Evolutionary conservation across 2,888 invertebrate genomes (phyloP), one percentile per base, ranked within the genome.

Genomic region (Hecatera dysodea): DNA sequence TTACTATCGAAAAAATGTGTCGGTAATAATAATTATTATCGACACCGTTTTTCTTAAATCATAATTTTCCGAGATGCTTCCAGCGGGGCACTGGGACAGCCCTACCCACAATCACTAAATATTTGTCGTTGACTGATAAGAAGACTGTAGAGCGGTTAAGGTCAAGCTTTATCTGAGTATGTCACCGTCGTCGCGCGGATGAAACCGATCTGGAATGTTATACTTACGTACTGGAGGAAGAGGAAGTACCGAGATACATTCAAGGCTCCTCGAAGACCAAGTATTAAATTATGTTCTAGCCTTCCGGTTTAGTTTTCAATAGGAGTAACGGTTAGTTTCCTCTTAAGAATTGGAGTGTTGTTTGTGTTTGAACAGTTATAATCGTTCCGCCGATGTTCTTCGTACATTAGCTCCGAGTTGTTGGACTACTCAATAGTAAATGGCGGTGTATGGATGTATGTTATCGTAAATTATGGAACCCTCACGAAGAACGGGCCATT

Each of bases 91-190:
- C 12, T 1, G 24, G 60, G n/a, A 15, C 62, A 72, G 53, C 88
- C 85, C 86, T 86, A 65, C 36, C 42, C 57, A 75, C 70, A 69
- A 83, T 74, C 67, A 79, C 68, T 60, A 77, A 77, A 86, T 86
- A 81, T 88, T 89, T 87, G 88, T 89, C 89, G 88, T 89, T 89
- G 87, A 88, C 88, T 88, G 90, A 91, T 92, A 92, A 87, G 78
- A 78, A 76, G 53, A 68, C 36, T 80, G 85, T 81, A 81, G 74
- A 84, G 82, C 85, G 92, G 92, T 93, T 91, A 92, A 93, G 93
- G 94, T 91, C 92, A 90, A 72, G 29, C 72, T 70, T 89, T 94
- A 93, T 93, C 93, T 83, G 63, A 78, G 67, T 87, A 77, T 78
- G 75, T 77, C 73, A 82, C 66, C 52, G 72, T 33, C 48, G 33